phyloP scores from a whole-genome alignment of 2,797 vertebrate genomes.

The Cynodonichthys magdalenae region DNA sequence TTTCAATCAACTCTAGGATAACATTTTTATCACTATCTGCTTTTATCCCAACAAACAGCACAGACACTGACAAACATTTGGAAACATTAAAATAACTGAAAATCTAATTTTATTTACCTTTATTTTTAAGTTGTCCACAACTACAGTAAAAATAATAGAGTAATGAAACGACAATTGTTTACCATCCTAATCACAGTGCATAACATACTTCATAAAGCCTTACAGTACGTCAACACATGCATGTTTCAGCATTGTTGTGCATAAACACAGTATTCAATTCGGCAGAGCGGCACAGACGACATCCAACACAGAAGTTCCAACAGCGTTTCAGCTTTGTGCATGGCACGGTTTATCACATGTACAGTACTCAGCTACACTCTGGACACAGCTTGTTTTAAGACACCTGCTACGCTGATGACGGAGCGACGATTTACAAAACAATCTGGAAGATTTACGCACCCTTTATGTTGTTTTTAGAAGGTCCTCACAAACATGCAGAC shows the following conservation, averaged over 20 bases:
- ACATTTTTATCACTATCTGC: background rate
- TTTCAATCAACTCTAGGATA: too few relatives aligned
- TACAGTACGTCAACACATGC: conserved; percentile 68
- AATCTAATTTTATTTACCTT: conserved; percentile 50
- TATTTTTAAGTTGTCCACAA: conserved; percentile 52
- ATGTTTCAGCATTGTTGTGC: conserved; percentile 64
- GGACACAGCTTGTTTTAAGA: conserved; percentile 63
- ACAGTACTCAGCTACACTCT: conserved; percentile 48
- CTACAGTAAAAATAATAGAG: conserved; percentile 76
- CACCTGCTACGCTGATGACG: conserved; percentile 57
- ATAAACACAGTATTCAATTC: conserved; percentile 53
- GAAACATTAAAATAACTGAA: background rate
- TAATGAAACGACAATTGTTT: conserved; percentile 60
- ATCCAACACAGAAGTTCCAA: conserved; percentile 45
- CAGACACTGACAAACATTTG: too few relatives aligned
- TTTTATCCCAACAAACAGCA: too few relatives aligned
- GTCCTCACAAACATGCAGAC: conserved; percentile 60
- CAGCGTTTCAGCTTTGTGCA: conserved; percentile 48
- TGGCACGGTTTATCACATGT: conserved; percentile 45
- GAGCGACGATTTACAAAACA: conserved; percentile 43
- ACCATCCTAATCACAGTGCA: conserved; percentile 63
- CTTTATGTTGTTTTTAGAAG: conserved; percentile 26
- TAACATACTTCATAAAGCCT: conserved; percentile 60
- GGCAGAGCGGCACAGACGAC: conserved; percentile 51
- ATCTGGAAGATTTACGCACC: conserved; percentile 39